Conservation (phyloP, 92 coral and sea anemone genomes). For the Phenganax subtilis region DNA sequence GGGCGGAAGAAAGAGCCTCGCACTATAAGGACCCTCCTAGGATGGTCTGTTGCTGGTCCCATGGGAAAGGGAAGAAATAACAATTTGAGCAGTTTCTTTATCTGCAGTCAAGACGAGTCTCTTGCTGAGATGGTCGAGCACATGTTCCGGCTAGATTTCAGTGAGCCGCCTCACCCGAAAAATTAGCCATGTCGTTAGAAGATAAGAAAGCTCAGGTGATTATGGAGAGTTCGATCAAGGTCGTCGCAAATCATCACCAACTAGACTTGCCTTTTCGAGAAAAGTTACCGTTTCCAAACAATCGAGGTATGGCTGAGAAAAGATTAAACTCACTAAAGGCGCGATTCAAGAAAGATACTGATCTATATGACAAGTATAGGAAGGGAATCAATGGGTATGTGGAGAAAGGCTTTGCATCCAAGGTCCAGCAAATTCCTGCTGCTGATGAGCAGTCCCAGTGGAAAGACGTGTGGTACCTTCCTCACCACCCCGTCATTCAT, state of each 20-base stretch:
- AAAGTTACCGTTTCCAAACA: not conserved
- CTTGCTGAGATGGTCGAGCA: too few species aligned
- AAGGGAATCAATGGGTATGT: constrained; percentile 17
- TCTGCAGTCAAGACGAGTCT: too few species aligned
- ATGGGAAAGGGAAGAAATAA: too few species aligned
- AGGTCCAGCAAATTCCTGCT: not conserved
- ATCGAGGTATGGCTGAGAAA: not conserved
- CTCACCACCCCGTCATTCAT: constrained; percentile 37
- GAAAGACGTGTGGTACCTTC: constrained; percentile 16
- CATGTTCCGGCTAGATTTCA: constrained; percentile 14
- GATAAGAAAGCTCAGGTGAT: constrained; percentile 33
- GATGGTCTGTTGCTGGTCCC: too few species aligned
- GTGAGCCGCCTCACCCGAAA: constrained; percentile 15
- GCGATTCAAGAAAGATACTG: not conserved
- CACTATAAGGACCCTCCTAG: too few species aligned
- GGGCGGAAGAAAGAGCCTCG: too few species aligned
- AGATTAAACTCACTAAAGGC: not conserved
- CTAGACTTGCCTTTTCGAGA: constrained; percentile 19
- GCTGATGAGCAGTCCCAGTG: not conserved
- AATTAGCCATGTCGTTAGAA: constrained; percentile 22
- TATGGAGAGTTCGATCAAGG: constrained; percentile 23
- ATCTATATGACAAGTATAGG: constrained; percentile 10
- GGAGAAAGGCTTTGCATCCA: constrained; percentile 14
- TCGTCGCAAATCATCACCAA: constrained; percentile 31
- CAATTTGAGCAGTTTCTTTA: too few species aligned